Percentiles rank a stretch among this genome's conserved stretches.
Evolutionary conservation across 1,140 invertebrate species (phyloP).

Genomic region (Portunus trituberculatus): DNA sequence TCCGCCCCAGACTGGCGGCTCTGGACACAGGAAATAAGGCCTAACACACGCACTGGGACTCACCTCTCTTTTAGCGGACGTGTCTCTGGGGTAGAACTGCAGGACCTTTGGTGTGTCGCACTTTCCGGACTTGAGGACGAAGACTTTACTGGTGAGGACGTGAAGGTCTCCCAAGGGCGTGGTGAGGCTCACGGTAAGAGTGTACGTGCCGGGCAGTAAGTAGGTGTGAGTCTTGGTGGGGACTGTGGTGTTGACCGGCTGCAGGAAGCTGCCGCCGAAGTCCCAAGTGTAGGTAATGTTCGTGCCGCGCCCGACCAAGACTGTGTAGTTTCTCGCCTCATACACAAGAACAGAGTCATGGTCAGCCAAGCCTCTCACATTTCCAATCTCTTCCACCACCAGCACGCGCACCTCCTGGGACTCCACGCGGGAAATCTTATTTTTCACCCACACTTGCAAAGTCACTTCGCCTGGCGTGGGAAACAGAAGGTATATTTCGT

Average conservation of each 20-base stretch:
- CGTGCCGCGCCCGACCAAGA: slow-evolving; percentile 35
- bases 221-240: slow-evolving; percentile 34
- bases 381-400: slow-evolving; percentile 46
- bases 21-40: not conserved
- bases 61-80: slow-evolving; percentile 45
- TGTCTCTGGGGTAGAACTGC: slow-evolving; percentile 42
- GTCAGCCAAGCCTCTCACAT: slow-evolving; percentile 45
- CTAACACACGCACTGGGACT: not conserved
- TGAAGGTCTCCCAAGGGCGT: slow-evolving; percentile 32
- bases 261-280: not conserved
- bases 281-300: slow-evolving; percentile 63
- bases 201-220: slow-evolving; percentile 1
- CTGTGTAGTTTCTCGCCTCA: slow-evolving; percentile 42
- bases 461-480: not conserved
- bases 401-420: not conserved
- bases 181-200: slow-evolving; percentile 34
- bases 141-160: slow-evolving; percentile 31
- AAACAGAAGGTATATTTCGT: not conserved
- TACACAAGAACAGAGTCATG: slow-evolving; percentile 37
- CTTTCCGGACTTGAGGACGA: slow-evolving; percentile 42
- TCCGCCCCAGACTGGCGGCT: not conserved
- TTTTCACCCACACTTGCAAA: not conserved
- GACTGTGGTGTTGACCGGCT: not conserved
- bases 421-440: not conserved
- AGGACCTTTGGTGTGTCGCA: slow-evolving; percentile 57